phyloP scores from a whole-genome alignment of 53 echinoderm and acorn worm species.

The Stichopus horrens region DNA sequence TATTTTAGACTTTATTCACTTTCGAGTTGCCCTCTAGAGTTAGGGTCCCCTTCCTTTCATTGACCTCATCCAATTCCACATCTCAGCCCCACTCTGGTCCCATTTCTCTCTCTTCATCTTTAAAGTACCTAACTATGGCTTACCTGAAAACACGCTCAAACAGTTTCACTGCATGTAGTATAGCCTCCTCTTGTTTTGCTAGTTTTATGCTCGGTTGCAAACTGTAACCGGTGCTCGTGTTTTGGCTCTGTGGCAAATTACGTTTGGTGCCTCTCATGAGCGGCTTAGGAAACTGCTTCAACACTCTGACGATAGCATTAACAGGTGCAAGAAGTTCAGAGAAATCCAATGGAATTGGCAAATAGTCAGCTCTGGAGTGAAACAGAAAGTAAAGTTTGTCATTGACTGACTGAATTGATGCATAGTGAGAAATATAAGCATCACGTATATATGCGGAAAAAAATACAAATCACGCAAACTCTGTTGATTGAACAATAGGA shows the following conservation, averaged over 20 bases:
- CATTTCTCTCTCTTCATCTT: not conserved
- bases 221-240: not conserved
- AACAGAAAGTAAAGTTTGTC: not conserved
- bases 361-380: constrained; percentile 66
- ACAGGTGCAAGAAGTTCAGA: constrained; percentile 37
- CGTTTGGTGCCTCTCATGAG: constrained; percentile 28
- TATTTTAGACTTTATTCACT: too few species aligned
- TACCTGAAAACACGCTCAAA: constrained; percentile 28
- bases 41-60: not conserved
- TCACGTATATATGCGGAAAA: not conserved
- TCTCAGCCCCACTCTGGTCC: not conserved
- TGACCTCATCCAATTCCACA: not conserved
- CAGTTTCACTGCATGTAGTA: not conserved
- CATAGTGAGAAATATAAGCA: not conserved
- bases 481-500: too few species aligned
- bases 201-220: not conserved
- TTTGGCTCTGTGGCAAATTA: not conserved
- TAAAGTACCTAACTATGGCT: not conserved
- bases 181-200: constrained; percentile 38
- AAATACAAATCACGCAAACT: too few species aligned
- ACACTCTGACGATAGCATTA: constrained; percentile 1
- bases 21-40: too few species aligned
- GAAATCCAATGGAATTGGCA: constrained; percentile 75
- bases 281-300: constrained; percentile 14
- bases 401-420: not conserved